Conservation (phyloP, 2,888 invertebrate species). For the Cyrtodaria siliqua region DNA sequence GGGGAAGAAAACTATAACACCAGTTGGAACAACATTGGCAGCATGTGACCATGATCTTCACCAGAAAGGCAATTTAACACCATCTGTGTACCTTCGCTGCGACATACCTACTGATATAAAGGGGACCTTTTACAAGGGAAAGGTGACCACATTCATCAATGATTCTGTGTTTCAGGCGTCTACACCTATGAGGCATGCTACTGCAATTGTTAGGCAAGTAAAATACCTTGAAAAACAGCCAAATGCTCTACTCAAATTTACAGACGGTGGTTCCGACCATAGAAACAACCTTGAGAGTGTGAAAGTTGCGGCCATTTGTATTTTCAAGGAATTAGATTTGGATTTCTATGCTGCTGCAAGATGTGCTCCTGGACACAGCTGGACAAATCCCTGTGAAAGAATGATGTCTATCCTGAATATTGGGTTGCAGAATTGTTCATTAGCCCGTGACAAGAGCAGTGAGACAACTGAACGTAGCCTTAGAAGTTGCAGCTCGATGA, state of each 20-base stretch:
- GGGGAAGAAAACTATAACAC: slow-evolving; percentile 30
- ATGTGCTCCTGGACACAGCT: slow-evolving; percentile 56
- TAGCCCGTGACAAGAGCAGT: background rate
- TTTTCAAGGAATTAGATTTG: slow-evolving; percentile 35
- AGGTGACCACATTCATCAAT: slow-evolving; percentile 30
- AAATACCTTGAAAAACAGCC: background rate
- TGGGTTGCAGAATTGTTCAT: slow-evolving; percentile 40
- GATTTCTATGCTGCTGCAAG: slow-evolving; percentile 31
- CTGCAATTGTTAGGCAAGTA: background rate
- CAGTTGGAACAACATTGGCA: slow-evolving; percentile 14
- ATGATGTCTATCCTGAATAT: slow-evolving; percentile 43
- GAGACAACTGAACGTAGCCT: slow-evolving; percentile 10
- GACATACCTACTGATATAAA: slow-evolving; percentile 18
- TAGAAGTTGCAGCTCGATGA: slow-evolving; percentile 26
- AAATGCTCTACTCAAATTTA: slow-evolving; percentile 19
- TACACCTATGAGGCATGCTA: slow-evolving; percentile 39
- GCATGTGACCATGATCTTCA: slow-evolving; percentile 48
- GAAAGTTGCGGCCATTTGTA: slow-evolving; percentile 25
- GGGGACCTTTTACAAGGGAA: slow-evolving; percentile 26
- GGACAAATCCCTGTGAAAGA: slow-evolving; percentile 39
- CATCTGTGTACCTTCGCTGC: slow-evolving; percentile 25
- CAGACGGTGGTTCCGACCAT: slow-evolving; percentile 41
- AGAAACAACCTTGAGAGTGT: slow-evolving; percentile 29
- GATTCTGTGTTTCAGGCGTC: slow-evolving; percentile 39
- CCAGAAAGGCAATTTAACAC: slow-evolving; percentile 14